Base-by-base conservation (phyloP, 2,888 invertebrate species). In the Conops quadrifasciatus region DNA sequence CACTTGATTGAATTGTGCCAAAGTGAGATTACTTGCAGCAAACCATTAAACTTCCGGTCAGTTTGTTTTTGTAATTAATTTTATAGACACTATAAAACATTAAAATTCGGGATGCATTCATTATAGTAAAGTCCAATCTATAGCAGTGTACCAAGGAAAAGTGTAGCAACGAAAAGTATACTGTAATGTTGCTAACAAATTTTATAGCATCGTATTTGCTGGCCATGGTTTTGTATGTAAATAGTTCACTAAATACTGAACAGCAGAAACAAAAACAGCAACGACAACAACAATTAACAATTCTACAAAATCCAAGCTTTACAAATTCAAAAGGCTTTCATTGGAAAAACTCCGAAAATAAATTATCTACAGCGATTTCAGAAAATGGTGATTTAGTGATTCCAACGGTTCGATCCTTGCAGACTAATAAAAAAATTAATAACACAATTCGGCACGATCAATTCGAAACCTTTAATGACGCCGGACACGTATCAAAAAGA, bases 241-340 rank as follows among this genome's bases (percentile, higher is more conserved):
- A 21, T 62, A n/a, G 1, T 7, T 13, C 16, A 64, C 45, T 15
- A 19, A 30, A 53, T 24, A 26, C n/a, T n/a, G n/a, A 49, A 49
- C 16, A 49, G 49, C 49, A 49, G 5, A 19, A n/a, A 49, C 49
- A 49, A 49, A 5, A 49, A 49, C 49, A 49, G 9, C 36, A 36
- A 36, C 36, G 72, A 45, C 45, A 74, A 64, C 71, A 71, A 7
- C 69, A 72, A 15, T 13, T 21, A 36, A 1, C 74, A 74, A 19
- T 60, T 65, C 19, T 19, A 62, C 67, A 13, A 66, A 70, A n/a
- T n/a, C n/a, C n/a, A n/a, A n/a, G n/a, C n/a, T n/a, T n/a, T n/a
- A n/a, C n/a, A n/a, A n/a, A n/a, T n/a, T n/a, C n/a, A n/a, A n/a
- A n/a, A n/a, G n/a, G n/a, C n/a, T n/a, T n/a, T n/a, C n/a, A n/a